Conservation (phyloP, 1,140 invertebrate species). For the Caenorhabditis latens region DNA sequence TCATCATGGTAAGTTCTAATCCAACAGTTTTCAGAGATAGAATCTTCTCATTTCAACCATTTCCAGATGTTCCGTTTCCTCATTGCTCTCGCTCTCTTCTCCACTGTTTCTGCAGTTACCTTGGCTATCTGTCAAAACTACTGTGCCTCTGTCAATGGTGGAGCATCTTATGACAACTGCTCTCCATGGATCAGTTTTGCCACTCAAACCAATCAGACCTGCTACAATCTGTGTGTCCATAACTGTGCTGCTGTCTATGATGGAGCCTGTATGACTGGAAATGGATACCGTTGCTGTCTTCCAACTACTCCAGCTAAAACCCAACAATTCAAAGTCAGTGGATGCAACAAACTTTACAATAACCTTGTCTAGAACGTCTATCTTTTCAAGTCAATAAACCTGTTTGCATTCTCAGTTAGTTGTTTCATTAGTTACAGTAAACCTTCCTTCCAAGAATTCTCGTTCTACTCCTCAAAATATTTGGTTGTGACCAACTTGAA, state of each 20-base stretch:
- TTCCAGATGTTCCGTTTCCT: neutral
- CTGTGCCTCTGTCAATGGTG: neutral
- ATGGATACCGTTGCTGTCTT: neutral
- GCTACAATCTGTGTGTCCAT: slow-evolving; percentile 6
- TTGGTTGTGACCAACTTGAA: no score
- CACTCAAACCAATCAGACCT: neutral
- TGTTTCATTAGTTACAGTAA: no score
- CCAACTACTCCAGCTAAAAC: neutral
- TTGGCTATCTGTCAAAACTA: neutral
- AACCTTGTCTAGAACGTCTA: neutral
- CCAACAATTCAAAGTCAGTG: neutral
- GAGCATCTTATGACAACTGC: neutral
- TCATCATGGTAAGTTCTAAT: slow-evolving; percentile 1
- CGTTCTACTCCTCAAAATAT: no score
- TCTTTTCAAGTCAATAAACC: no score
- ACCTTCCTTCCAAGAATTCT: no score
- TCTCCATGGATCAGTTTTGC: slow-evolving; percentile 6
- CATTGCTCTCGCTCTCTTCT: neutral
- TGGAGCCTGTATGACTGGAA: slow-evolving; percentile 16
- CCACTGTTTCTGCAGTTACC: neutral
- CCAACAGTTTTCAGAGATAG: neutral
- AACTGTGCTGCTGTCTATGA: neutral
- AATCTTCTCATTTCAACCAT: neutral
- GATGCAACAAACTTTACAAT: neutral
- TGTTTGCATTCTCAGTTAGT: no score